These are phyloP conservation scores for Caerostris darwini DNA, from an alignment of 1,140 invertebrate species.

Conservation along the genomic window DNA sequence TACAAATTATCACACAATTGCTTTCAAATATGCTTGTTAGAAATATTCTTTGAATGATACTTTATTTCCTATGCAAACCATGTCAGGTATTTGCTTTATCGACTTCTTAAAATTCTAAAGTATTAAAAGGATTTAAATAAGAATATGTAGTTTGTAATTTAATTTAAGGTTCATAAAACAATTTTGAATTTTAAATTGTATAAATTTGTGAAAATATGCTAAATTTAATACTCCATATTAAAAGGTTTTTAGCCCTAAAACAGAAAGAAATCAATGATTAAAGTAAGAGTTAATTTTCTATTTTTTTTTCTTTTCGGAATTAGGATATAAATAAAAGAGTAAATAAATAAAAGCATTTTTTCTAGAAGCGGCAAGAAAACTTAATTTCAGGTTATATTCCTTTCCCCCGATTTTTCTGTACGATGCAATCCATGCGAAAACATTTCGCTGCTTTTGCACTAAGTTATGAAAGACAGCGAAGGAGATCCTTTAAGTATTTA, in stretches of 20 bases:
- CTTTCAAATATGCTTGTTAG: too few relatives aligned
- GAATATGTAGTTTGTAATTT: neutral
- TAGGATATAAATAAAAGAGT: neutral
- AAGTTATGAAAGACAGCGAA: neutral
- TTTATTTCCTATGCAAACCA: too few relatives aligned
- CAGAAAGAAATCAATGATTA: neutral
- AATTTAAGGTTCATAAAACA: neutral
- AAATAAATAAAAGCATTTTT: neutral
- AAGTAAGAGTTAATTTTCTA: neutral
- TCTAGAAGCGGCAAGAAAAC: neutral
- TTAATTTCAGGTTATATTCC: neutral
- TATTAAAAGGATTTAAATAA: neutral
- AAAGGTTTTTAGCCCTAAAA: neutral
- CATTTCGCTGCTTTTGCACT: neutral
- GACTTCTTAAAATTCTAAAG: neutral
- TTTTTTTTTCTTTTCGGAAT: neutral
- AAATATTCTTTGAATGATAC: too few relatives aligned
- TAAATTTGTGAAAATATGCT: neutral
- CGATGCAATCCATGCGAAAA: neutral
- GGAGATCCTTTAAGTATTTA: neutral
- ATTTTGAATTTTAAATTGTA: neutral
- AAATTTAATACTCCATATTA: neutral
- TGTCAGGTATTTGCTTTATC: too few relatives aligned
- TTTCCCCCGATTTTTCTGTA: neutral
- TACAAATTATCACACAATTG: too few relatives aligned